Conservation (phyloP, 2,888 invertebrate genomes). For the Keiferia lycopersicella region DNA sequence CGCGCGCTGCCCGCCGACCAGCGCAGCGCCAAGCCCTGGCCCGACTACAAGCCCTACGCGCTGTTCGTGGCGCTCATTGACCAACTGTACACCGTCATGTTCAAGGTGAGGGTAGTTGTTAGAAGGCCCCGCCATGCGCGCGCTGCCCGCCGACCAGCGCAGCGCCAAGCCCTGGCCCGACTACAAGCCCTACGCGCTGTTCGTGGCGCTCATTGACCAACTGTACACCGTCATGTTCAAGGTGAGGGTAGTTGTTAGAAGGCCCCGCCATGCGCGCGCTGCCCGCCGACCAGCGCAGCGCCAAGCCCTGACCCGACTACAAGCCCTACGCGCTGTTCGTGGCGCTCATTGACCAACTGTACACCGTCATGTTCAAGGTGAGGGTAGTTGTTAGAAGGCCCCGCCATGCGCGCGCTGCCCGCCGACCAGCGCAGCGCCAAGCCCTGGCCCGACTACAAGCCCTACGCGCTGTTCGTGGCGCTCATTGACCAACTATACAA, state of each 20-base stretch:
- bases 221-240: slow-evolving; percentile 19
- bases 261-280: neutral
- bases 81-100: slow-evolving; percentile 15
- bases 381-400: neutral
- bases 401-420: no score
- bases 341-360: slow-evolving; percentile 92
- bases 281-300: neutral
- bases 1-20: slow-evolving; percentile 51
- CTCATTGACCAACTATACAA: neutral
- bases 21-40: neutral
- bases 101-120: slow-evolving; percentile 58
- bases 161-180: neutral
- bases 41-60: neutral
- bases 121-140: no score
- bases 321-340: slow-evolving; percentile 82
- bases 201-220: neutral
- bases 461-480: no score
- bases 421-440: no score
- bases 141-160: no score
- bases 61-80: neutral
- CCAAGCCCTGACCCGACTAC: no score
- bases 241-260: slow-evolving; percentile 58
- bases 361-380: slow-evolving; percentile 92
- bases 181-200: neutral
- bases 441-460: no score